Evolutionary conservation across 2,797 vertebrate genomes (phyloP), one percentile per base, ranked within the genome.

Genomic region (Pogonophryne albipinna): DNA sequence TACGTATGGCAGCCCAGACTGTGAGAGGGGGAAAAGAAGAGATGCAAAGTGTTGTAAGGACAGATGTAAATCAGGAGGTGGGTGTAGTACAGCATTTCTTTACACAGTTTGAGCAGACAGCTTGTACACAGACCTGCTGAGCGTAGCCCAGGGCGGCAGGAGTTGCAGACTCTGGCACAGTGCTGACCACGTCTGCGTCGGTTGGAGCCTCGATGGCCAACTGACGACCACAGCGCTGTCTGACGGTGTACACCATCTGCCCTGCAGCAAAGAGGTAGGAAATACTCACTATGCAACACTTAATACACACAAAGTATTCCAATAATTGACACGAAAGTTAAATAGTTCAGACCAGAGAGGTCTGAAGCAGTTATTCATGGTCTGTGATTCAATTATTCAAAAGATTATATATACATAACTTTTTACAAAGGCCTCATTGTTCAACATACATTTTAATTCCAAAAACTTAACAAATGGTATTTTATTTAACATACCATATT

Each of bases 221-320:
- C 92, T 98, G 98, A 72, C 95, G 96, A 65, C 98, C 98, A n/a
- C 98, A 99, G 72, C 97, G 96, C 76, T 95, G 97, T 78, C 98
- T 93, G 59, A 99, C 98, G 0, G 97, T 97, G 80, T 99, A 99
- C 17, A 99, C 98, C 98, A 99, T 99, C 92, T 99, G 98, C 82
- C 97, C 98, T 99, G 90, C 10, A 88, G 83, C 7, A 51, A 20
- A 66, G 44, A 14, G 2, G 64, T 5, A 19, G 1, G 19, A 12
- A 47, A 46, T 6, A 59, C 51, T 44, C 17, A 56, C 49, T 42
- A 31, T 42, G 42, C 20, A 27, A 27, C 57, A 51, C 47, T 16
- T 14, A 15, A 70, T 27, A 56, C 23, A 27, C 23, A 34, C 41
- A n/a, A 17, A 44, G 4, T 1, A 50, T 62, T 42, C 42, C 12